phyloP scores from a whole-genome alignment of 2,113 vertebrate genomes.

The Indri indri region DNA sequence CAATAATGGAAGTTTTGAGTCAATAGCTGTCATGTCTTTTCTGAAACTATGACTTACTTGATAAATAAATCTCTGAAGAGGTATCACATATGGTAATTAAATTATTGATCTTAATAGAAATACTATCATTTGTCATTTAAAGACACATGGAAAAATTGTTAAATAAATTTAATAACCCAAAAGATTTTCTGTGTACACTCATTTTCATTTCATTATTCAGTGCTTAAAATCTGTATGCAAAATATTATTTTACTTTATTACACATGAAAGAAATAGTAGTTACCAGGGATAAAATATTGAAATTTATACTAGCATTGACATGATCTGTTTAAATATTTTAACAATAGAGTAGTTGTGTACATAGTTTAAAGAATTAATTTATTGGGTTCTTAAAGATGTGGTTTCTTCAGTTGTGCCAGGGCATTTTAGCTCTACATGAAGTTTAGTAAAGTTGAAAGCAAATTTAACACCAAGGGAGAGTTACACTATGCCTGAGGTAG shows the following conservation, averaged over 20 bases:
- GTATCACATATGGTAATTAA: neutral
- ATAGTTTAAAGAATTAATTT: conserved; percentile 38
- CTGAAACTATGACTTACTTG: neutral
- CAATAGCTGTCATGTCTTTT: fast-evolving
- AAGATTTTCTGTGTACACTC: neutral
- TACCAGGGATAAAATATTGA: conserved; percentile 18
- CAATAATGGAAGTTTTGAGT: neutral
- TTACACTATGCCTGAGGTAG: neutral
- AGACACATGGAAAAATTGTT: neutral
- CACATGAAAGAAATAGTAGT: neutral
- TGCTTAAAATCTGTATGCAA: neutral
- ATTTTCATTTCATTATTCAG: neutral
- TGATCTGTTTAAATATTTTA: conserved; percentile 47
- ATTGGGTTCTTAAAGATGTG: neutral
- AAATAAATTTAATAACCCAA: neutral
- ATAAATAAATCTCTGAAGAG: neutral
- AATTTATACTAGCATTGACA: conserved; percentile 3
- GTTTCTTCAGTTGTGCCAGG: neutral
- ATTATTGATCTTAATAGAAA: neutral
- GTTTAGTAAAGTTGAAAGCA: neutral
- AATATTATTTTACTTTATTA: conserved; percentile 32
- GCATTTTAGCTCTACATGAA: neutral
- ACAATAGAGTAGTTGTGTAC: neutral
- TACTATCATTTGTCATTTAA: conserved; percentile 19
- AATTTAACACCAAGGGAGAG: neutral